These are phyloP conservation scores for Irena cyanogastra DNA, from an alignment of 2,113 vertebrate genomes.

Conservation along the genomic window DNA sequence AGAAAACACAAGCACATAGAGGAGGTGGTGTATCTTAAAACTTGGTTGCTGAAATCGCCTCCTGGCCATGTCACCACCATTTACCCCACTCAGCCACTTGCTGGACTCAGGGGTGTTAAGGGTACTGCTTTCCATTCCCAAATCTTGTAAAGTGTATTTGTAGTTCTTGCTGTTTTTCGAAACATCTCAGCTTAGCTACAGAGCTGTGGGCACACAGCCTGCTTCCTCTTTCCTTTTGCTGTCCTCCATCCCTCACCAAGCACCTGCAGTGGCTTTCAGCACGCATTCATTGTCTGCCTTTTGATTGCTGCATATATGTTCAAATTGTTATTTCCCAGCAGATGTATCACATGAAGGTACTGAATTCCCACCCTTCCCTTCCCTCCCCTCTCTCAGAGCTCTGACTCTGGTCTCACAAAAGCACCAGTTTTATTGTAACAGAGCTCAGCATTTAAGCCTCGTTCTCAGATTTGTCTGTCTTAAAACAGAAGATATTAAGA, in stretches of 20 bases:
- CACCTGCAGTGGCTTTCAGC: not conserved
- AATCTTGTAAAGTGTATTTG: not conserved
- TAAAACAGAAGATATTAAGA: not conserved
- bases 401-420: not conserved
- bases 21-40: not conserved
- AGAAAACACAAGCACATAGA: fast-evolving
- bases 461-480: not conserved
- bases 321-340: conserved; percentile 3
- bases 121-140: not conserved
- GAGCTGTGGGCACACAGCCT: not conserved
- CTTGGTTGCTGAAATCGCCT: not conserved
- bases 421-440: not conserved
- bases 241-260: not conserved
- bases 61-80: not conserved
- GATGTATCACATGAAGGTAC: not conserved
- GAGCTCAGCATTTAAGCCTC: not conserved
- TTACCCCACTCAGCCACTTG: not conserved
- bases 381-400: not conserved
- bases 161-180: not conserved
- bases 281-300: not conserved
- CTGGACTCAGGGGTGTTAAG: not conserved
- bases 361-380: not conserved
- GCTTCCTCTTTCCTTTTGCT: not conserved
- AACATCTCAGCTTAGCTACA: not conserved
- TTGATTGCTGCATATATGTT: not conserved